Percentiles rank a stretch among this genome's conserved stretches.
Conservation (phyloP, 64 coral and sea anemone genomes). For the Porites australiensis region DNA sequence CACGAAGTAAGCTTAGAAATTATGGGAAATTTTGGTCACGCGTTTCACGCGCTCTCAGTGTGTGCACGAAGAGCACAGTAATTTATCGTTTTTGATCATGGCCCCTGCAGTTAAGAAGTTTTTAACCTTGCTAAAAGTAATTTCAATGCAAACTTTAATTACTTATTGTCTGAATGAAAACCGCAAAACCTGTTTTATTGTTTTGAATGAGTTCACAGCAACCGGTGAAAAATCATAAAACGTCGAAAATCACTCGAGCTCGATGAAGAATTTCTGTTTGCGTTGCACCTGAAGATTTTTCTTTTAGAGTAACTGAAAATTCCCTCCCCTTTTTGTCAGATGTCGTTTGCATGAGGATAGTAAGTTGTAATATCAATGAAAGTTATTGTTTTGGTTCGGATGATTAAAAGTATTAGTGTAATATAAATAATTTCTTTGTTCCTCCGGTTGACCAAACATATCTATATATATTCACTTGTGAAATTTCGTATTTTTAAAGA, state of each 20-base stretch:
- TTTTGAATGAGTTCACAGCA: neutral
- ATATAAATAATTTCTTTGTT: neutral
- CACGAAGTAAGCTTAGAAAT: neutral
- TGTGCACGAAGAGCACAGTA: too few species aligned
- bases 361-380: neutral
- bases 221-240: too few species aligned
- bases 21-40: neutral
- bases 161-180: neutral
- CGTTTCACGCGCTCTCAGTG: neutral
- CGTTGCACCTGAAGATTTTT: neutral
- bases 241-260: too few species aligned
- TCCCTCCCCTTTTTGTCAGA: neutral
- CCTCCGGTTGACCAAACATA: neutral
- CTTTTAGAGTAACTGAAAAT: neutral
- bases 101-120: neutral
- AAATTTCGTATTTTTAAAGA: too few species aligned
- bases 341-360: too few species aligned
- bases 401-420: neutral
- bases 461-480: too few species aligned
- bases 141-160: neutral
- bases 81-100: neutral
- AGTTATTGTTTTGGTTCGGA: slow-evolving; percentile 15
- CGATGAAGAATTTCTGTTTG: too few species aligned
- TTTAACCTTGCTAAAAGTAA: neutral
- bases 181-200: neutral